phyloP scores from a whole-genome alignment of 2,113 vertebrate species.

The Lampris incognitus region DNA sequence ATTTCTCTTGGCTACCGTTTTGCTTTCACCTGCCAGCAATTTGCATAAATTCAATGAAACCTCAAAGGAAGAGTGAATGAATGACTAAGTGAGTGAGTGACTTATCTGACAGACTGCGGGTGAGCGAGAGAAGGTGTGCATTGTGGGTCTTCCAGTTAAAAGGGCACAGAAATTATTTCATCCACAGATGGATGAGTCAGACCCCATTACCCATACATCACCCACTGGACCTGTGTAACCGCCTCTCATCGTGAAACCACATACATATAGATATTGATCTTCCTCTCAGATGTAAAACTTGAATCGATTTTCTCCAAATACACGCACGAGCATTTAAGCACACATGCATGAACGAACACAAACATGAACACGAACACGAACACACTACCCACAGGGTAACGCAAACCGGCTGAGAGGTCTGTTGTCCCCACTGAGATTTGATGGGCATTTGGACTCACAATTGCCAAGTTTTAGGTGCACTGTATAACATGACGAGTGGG shows the following conservation, averaged over 20 bases:
- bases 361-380: conserved; percentile 18
- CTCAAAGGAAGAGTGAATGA: too few species aligned
- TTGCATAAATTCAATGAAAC: too few species aligned
- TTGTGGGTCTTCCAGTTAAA: conserved; percentile 35
- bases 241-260: background rate
- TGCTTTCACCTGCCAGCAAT: too few species aligned
- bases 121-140: background rate
- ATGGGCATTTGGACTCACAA: conserved; percentile 49
- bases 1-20: too few species aligned
- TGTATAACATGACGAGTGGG: conserved; percentile 51
- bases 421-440: conserved; percentile 22
- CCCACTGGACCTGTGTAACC: conserved; percentile 18
- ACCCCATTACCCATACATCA: conserved; percentile 42
- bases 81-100: too few species aligned
- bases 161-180: conserved; percentile 33
- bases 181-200: conserved; percentile 52
- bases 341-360: conserved; percentile 25
- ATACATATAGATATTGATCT: conserved; percentile 22
- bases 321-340: background rate
- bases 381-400: conserved; percentile 24
- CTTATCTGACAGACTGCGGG: background rate
- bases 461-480: conserved; percentile 39
- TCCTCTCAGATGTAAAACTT: conserved; percentile 64
- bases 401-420: conserved; percentile 52
- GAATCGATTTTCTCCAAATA: conserved; percentile 45